Evolutionary conservation across 92 coral and sea anemone genomes (phyloP).

Genomic region (Zoanthus gigantus): DNA sequence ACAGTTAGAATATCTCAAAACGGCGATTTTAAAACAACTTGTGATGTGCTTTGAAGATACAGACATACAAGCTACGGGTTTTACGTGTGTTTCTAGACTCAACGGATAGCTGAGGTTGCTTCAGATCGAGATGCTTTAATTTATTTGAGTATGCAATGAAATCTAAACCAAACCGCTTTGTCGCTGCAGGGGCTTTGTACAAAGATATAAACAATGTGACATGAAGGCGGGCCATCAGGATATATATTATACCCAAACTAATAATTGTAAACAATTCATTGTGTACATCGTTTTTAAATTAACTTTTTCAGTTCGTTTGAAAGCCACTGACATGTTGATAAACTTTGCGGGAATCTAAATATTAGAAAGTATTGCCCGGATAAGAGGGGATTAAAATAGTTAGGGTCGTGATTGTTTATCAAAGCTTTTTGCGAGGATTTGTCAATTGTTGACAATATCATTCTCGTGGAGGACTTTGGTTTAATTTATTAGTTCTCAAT

Average conservation of each 20-base stretch:
- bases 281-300: constrained; percentile 35
- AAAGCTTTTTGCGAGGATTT: constrained; percentile 19
- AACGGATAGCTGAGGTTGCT: constrained; percentile 36
- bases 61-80: constrained; percentile 13
- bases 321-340: constrained; percentile 16
- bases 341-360: constrained; percentile 26
- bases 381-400: constrained; percentile 39
- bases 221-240: constrained; percentile 35
- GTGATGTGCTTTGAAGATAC: not conserved
- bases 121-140: not conserved
- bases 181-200: constrained; percentile 30
- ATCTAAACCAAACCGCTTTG: not conserved
- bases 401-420: constrained; percentile 47
- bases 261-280: constrained; percentile 38
- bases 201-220: constrained; percentile 44
- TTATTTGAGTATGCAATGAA: not conserved
- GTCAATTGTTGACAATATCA: constrained; percentile 25
- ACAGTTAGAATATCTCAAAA: not conserved
- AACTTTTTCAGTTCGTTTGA: constrained; percentile 43
- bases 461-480: not conserved
- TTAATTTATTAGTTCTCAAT: constrained; percentile 4
- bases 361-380: constrained; percentile 45
- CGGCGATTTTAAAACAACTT: not conserved
- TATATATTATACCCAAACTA: constrained; percentile 10
- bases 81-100: constrained; percentile 36